Evolutionary conservation across 2,888 invertebrate species (phyloP), one percentile per base, ranked within the genome.

Genomic region (Itoplectis maculator): DNA sequence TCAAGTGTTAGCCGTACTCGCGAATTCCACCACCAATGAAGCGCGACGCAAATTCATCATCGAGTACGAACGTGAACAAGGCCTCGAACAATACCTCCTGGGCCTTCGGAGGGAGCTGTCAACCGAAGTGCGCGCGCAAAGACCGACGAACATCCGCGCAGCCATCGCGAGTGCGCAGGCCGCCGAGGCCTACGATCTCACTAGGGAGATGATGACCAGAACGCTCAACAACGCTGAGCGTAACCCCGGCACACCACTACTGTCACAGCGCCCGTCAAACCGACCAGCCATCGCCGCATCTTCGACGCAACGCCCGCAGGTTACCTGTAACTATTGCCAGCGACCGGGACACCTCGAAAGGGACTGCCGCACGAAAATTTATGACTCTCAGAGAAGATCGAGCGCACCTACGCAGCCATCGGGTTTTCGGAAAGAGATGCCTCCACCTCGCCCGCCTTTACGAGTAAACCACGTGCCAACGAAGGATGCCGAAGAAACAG

Each of bases 21-120:
- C 20, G 18, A 61, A 47, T 7, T 47, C 59, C 0, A 59, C 72
- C 8, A 8, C 45, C 0, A 15, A 61, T 3, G 47, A 72, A 18
- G 18, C 0, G 2, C 45, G 54, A 15, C 4, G 54, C 2, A 15
- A n/a, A 11, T 51, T 54, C 4, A 54, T 63, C 0, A 51, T 40
- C n/a, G 40, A 74, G 0, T 42, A 51, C 23, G 73, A 63, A 23
- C 5, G 40, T 0, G 63, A 74, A 29, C 40, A 74, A 23, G 63
- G 51, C 2, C 63, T 74, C n/a, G 51, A 73, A 20, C 73, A 73
- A 20, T 73, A 73, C 8, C 15, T 63, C 20, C 13, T 73, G 1
- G 73, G 63, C 13, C 51, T 73, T 2, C 40, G 73, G 6, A 73
- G 65, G 9, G 54, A 54, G n/a, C 49, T 74, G 2, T 69, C 69